A percentile compares a stretch with the other conserved stretches of the same genome.
Conservation (phyloP, 23 tunicate genomes). For the Diplosoma virens region DNA sequence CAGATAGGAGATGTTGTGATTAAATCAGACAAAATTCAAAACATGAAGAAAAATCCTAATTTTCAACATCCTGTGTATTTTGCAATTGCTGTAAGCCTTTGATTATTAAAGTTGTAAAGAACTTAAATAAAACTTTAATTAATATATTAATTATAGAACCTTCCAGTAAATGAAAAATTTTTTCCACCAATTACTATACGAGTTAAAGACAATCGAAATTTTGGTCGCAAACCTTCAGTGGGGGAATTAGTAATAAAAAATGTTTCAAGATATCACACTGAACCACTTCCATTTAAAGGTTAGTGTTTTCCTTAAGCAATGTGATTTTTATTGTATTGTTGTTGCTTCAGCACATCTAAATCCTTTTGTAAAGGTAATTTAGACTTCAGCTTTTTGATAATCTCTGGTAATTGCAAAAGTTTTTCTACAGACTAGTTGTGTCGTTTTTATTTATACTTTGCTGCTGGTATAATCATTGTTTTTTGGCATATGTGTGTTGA, state of each 20-base stretch:
- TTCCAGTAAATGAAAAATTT: constrained; percentile 65
- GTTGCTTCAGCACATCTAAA: too few relatives aligned
- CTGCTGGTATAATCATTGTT: too few relatives aligned
- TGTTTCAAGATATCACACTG: constrained; percentile 23
- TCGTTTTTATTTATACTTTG: too few relatives aligned
- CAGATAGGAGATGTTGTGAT: constrained; percentile 77
- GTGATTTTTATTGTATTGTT: too few relatives aligned
- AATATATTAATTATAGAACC: constrained; percentile 30
- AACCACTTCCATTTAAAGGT: constrained; percentile 29
- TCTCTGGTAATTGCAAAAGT: too few relatives aligned
- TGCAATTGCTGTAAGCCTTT: constrained; percentile 49
- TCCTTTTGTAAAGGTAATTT: too few relatives aligned
- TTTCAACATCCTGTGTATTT: constrained; percentile 63
- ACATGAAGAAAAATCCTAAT: constrained; percentile 69
- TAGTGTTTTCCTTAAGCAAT: too few relatives aligned
- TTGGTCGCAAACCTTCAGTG: constrained; percentile 82
- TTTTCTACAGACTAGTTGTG: too few relatives aligned
- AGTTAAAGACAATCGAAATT: constrained; percentile 87
- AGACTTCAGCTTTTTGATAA: too few relatives aligned
- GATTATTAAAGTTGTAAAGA: background rate
- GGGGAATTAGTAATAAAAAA: constrained; percentile 76
- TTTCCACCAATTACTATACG: constrained; percentile 89
- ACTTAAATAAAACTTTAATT: background rate
- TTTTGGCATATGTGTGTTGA: too few relatives aligned
- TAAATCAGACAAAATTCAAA: constrained; percentile 72